Evolutionary conservation across 2,888 invertebrate genomes (phyloP), one percentile per base, ranked within the genome.

Genomic region (Galerucella calmariensis): DNA sequence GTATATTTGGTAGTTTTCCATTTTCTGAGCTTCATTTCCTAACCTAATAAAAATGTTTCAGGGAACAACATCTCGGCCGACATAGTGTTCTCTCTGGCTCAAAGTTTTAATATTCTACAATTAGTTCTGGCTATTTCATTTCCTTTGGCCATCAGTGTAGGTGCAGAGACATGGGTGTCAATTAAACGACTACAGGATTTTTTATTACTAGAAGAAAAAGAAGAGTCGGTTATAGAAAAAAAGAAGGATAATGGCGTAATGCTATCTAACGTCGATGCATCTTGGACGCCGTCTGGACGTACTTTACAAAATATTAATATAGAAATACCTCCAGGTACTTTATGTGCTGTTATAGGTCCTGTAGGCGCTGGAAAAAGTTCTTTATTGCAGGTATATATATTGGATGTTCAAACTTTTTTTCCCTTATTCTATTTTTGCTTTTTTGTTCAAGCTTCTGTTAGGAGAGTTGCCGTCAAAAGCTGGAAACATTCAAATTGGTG

Each of bases 331-430:
- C 82, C 82, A 87, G 91, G 91, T 84, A 87, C 59, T 86, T 87
- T 81, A 84, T 92, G 94, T 79, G 95, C 94, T 2, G 90, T 97
- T 16, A 93, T 97, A 75, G 97, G 97, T 10, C 92, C 96, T 0
- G 97, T 97, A 14, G 97, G 97, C 11, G 90, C 95, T 46, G 97
- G 97, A 83, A 97, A 94, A 85, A 89, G 87, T 78, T 90, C 90
- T 0, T 77, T 91, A 20, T 82, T 91, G 2, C 89, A 91, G 72
- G 81, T 81, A 68, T 20, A 41, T 41, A 27, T 11, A n/a, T 14
- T 53, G 16, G 10, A 58, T 9, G 27, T 9, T 48, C 8, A 41
- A 41, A 35, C 4, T 41, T 41, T 41, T 4, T 11, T 24, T 12
- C 20, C 20, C 61, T 41, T 2, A 58, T 56, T 69, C 56, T 10